Evolutionary conservation across 2,113 vertebrate genomes (phyloP).

Genomic region (Drymodes brunneopygia): DNA sequence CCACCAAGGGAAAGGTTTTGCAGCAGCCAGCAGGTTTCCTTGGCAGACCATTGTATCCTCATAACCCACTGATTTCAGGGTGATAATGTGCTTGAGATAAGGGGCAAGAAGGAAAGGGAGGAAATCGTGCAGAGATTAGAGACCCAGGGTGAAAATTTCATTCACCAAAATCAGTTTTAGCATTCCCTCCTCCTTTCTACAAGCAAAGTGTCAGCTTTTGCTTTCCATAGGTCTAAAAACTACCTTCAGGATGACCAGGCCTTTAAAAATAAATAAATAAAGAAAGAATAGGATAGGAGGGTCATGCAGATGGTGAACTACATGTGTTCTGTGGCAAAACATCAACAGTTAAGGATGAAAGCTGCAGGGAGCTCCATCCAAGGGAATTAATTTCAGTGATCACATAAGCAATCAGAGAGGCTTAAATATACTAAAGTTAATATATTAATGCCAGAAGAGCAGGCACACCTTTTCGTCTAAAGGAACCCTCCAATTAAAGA

Average conservation of each 20-base stretch:
- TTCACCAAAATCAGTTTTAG: background rate
- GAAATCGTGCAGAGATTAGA: background rate
- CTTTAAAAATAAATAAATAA: background rate
- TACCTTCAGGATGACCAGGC: background rate
- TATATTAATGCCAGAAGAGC: background rate
- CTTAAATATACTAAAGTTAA: background rate
- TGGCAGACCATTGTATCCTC: background rate
- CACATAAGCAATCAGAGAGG: background rate
- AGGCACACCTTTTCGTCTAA: background rate
- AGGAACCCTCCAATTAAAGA: background rate
- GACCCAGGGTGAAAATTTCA: background rate
- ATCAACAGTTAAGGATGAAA: background rate
- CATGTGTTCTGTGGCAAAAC: background rate
- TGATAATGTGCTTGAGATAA: background rate
- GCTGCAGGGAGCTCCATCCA: background rate
- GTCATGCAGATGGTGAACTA: background rate
- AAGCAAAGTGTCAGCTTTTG: background rate
- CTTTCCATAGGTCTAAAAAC: background rate
- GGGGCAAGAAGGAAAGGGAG: background rate
- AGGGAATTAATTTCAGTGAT: background rate
- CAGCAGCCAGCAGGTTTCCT: background rate
- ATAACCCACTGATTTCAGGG: background rate
- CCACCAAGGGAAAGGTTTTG: background rate
- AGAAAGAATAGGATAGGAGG: background rate
- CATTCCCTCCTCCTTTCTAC: background rate